Percentiles rank a stretch among this genome's conserved stretches.
Conservation (phyloP, 1,140 invertebrate genomes). For the Augochlora pura region DNA sequence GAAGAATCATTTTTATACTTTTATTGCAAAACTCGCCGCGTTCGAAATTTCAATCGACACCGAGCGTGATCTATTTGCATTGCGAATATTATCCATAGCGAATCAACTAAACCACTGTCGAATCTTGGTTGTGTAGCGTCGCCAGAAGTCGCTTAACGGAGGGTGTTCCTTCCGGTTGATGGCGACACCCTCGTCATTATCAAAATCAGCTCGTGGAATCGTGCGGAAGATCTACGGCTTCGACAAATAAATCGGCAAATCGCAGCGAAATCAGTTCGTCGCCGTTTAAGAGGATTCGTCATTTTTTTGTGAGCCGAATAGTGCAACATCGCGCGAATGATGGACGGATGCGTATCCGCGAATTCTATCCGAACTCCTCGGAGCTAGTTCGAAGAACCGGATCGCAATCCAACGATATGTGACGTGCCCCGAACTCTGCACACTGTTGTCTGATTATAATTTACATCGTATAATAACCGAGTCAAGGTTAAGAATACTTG, state of each 20-base stretch:
- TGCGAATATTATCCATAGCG: neutral
- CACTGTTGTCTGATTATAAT: slow-evolving; percentile 24
- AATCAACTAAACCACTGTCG: neutral
- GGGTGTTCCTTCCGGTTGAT: neutral
- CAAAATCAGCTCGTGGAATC: neutral
- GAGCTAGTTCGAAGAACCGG: neutral
- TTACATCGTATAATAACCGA: slow-evolving; percentile 11
- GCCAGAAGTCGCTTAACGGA: slow-evolving; percentile 15
- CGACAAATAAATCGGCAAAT: neutral
- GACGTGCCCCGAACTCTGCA: slow-evolving; percentile 11
- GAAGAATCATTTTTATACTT: neutral
- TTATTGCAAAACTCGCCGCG: neutral
- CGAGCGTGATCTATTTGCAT: slow-evolving; percentile 31
- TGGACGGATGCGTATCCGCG: slow-evolving; percentile 39
- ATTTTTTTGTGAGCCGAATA: slow-evolving; percentile 52
- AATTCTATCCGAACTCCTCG: slow-evolving; percentile 9
- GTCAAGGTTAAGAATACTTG: slow-evolving; percentile 12
- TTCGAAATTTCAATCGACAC: neutral
- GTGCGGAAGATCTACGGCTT: neutral
- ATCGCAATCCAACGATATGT: slow-evolving; percentile 32
- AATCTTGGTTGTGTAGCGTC: slow-evolving; percentile 2
- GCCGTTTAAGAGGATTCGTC: slow-evolving; percentile 41
- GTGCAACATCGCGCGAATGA: slow-evolving; percentile 42
- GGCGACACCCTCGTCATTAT: neutral
- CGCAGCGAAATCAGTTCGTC: neutral